phyloP scores from a whole-genome alignment of 2,113 vertebrate species.

The Dasyprocta punctata region DNA sequence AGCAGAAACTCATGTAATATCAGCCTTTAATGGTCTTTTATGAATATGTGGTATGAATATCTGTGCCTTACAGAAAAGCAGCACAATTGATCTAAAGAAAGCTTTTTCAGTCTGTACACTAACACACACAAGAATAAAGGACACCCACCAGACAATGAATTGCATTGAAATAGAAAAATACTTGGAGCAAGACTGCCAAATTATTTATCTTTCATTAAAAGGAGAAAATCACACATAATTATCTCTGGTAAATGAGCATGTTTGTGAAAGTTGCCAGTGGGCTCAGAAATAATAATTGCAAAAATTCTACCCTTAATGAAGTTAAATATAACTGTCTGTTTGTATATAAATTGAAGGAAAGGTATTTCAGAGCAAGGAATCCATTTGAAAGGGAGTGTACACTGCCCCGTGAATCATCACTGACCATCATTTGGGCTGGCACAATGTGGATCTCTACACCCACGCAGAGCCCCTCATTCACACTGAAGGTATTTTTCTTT shows the following conservation, averaged over 20 bases:
- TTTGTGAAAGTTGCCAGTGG: constrained; percentile 76
- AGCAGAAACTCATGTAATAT: constrained; percentile 66
- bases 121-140: constrained; percentile 64
- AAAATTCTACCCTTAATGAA: constrained; percentile 73
- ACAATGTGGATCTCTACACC: neutral
- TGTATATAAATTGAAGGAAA: constrained; percentile 70
- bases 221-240: constrained; percentile 85
- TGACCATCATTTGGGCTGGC: neutral
- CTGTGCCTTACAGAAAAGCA: constrained; percentile 62
- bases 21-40: constrained; percentile 69
- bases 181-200: constrained; percentile 78
- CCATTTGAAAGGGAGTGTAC: neutral
- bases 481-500: constrained; percentile 49
- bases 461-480: neutral
- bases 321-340: constrained; percentile 75
- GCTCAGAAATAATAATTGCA: constrained; percentile 75
- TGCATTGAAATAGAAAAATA: constrained; percentile 79
- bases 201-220: constrained; percentile 84
- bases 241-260: constrained; percentile 79
- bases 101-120: constrained; percentile 42
- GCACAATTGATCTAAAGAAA: constrained; percentile 76
- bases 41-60: constrained; percentile 65
- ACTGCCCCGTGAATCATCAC: neutral
- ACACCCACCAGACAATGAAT: constrained; percentile 73
- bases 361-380: constrained; percentile 57